Evolutionary conservation across 1,140 invertebrate species (phyloP), one percentile per base, ranked within the genome.

Genomic region (Gryon sp.): DNA sequence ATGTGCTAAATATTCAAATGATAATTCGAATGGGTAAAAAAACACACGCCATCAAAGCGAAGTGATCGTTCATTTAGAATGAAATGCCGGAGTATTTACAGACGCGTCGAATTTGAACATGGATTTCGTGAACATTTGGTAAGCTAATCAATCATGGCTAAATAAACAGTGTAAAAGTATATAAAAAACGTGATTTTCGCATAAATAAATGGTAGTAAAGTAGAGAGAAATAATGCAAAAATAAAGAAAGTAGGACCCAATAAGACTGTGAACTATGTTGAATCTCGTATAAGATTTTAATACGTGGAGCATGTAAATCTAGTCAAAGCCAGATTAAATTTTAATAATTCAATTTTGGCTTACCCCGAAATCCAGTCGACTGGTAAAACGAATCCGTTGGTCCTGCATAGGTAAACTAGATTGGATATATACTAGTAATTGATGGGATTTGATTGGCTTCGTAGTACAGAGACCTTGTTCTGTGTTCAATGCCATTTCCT

Each of bases 311-410:
- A 79, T 70, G 70, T 79, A 76, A 79, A 79, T 80, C 69, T 74
- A 75, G 26, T 52, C 76, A 66, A 79, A 80, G 83, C 82, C 79
- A 83, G 84, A 87, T 87, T 86, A 86, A 83, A 86, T 87, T 86
- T 86, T 87, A 86, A 87, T 86, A 86, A 87, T 86, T 84, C 82
- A 86, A 84, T 84, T 84, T 83, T 63, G 74, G 80, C 78, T 83
- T 80, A 80, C 79, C 79, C 60, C 65, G 62, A 76, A 80, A 76
- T 73, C 43, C 65, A 43, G 60, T 62, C 65, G 55, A 75, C 57
- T 57, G 52, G 77, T 76, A 82, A 83, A 82, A 84, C 83, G 65
- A 82, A 83, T 80, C 78, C 77, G 75, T 66, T 70, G 77, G 80
- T 76, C 80, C 76, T 70, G 78, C 80, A 80, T 78, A 75, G 65